Evolutionary conservation across 92 coral and sea anemone genomes (phyloP).

Genomic region (Epizoanthus ramosus): DNA sequence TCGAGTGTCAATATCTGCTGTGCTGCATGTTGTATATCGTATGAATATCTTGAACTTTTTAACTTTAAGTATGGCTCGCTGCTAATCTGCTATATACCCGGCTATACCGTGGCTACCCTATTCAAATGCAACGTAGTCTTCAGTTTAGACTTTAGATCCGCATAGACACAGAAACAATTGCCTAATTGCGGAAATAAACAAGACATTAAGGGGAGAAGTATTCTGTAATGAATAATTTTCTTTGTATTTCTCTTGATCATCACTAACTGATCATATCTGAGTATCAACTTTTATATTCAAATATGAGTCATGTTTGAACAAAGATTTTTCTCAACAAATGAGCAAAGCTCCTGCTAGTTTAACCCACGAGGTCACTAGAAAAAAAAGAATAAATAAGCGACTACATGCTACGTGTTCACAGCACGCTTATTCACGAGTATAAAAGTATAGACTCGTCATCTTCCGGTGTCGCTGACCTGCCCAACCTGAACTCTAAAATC

Average conservation of each 20-base stretch:
- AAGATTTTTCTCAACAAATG: background rate
- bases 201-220: too few species aligned
- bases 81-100: too few species aligned
- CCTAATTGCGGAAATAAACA: background rate
- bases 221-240: background rate
- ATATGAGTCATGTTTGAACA: background rate
- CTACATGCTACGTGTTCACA: background rate
- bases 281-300: background rate
- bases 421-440: background rate
- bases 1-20: too few species aligned
- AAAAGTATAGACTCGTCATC: background rate
- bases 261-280: too few species aligned
- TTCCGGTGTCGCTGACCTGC: conserved; percentile 16
- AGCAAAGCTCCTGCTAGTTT: background rate
- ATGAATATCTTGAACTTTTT: too few species aligned
- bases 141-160: background rate
- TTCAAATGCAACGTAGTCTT: background rate
- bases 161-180: background rate
- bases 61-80: too few species aligned
- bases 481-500: background rate
- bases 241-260: too few species aligned
- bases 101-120: too few species aligned
- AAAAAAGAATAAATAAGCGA: background rate
- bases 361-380: conserved; percentile 3
- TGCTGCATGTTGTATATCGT: too few species aligned